These are phyloP conservation scores for Achatina immaculata DNA, from an alignment of 1,140 invertebrate species.

Conservation along the genomic window DNA sequence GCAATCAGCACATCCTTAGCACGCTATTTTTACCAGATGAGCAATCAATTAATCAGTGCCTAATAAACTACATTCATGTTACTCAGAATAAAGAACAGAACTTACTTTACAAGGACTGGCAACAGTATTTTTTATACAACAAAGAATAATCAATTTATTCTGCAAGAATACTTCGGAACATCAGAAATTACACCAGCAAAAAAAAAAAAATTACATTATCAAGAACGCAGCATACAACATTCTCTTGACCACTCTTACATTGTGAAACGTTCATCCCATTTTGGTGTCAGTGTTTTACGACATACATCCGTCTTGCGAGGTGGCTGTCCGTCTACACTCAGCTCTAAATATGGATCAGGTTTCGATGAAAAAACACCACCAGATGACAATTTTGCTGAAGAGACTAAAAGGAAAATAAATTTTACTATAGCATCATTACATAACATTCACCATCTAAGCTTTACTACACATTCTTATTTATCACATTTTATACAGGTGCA, in stretches of 20 bases:
- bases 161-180: too few species aligned
- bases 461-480: not conserved
- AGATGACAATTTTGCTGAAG: slow-evolving; percentile 60
- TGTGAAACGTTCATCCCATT: slow-evolving; percentile 96
- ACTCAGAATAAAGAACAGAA: too few species aligned
- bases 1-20: too few species aligned
- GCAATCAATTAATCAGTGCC: too few species aligned
- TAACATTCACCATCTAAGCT: not conserved
- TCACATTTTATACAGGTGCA: not conserved
- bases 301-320: slow-evolving; percentile 90
- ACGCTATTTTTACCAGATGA: too few species aligned
- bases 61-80: too few species aligned
- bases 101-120: too few species aligned
- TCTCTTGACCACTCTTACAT: slow-evolving; percentile 77
- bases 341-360: slow-evolving; percentile 94
- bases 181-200: too few species aligned
- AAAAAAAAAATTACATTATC: too few species aligned
- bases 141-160: too few species aligned
- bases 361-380: slow-evolving; percentile 77
- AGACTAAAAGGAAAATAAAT: slow-evolving; percentile 51
- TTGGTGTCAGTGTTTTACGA: slow-evolving; percentile 91
- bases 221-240: too few species aligned
- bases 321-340: slow-evolving; percentile 86
- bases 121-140: too few species aligned
- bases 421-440: not conserved